Evolutionary conservation across 1,140 invertebrate species (phyloP).

Genomic region (Venturia canescens): DNA sequence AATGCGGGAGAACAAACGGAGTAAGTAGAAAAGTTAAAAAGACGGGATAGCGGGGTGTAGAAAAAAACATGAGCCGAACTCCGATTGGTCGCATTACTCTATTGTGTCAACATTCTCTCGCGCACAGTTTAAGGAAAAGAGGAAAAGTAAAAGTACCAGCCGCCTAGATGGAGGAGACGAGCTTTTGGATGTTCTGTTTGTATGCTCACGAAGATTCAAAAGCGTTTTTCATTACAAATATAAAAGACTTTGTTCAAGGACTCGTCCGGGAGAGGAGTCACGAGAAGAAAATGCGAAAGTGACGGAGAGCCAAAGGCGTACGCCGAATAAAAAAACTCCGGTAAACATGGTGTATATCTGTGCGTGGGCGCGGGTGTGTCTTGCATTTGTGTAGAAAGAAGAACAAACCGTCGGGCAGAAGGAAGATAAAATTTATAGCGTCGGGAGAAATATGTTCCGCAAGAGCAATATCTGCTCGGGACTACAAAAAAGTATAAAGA

Average conservation of each 20-base stretch:
- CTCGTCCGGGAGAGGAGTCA: not conserved
- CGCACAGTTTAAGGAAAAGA: too few relatives aligned
- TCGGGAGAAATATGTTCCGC: conserved; percentile 42
- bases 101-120: too few relatives aligned
- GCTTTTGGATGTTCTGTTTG: not conserved
- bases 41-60: too few relatives aligned
- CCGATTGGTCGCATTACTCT: too few relatives aligned
- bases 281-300: conserved; percentile 29
- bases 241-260: conserved; percentile 22
- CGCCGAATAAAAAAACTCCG: not conserved
- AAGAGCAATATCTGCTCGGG: conserved; percentile 49
- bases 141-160: too few relatives aligned
- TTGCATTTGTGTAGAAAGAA: conserved; percentile 30
- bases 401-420: conserved; percentile 34
- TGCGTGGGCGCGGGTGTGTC: not conserved
- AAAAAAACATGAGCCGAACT: too few relatives aligned
- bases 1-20: too few relatives aligned
- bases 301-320: conserved; percentile 27
- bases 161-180: not conserved
- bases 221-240: not conserved
- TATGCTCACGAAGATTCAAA: not conserved
- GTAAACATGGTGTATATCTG: not conserved
- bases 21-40: too few relatives aligned
- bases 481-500: conserved; percentile 7
- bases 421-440: conserved; percentile 49